These are phyloP conservation scores for Hippocampus barbouri DNA, from an alignment of 2,113 vertebrate genomes.

Conservation along the genomic window DNA sequence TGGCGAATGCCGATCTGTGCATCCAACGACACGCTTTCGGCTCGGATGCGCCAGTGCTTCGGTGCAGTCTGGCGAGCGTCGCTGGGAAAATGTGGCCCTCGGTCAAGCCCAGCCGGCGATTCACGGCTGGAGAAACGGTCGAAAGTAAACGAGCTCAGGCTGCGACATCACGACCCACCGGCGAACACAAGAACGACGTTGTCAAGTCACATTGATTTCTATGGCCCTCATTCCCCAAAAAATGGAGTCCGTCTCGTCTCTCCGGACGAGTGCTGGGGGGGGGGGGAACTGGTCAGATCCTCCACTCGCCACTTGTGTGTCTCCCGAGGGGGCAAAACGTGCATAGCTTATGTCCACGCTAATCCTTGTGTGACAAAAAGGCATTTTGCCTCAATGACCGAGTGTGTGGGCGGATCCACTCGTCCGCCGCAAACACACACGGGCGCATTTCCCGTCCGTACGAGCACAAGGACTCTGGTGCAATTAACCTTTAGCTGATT, in stretches of 20 bases:
- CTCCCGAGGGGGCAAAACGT: slow-evolving; percentile 61
- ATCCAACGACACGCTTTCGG: background rate
- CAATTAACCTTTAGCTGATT: slow-evolving; percentile 72
- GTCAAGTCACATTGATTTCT: too few species aligned
- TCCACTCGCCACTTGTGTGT: slow-evolving; percentile 63
- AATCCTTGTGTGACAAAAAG: slow-evolving; percentile 63
- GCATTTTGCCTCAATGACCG: slow-evolving; percentile 60
- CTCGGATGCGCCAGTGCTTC: too few species aligned
- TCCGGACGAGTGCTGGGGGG: background rate
- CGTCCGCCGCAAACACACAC: slow-evolving; percentile 31
- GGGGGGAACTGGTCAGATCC: slow-evolving; percentile 46
- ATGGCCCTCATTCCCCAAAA: slow-evolving; percentile 25
- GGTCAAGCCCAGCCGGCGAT: background rate
- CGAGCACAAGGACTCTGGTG: slow-evolving; percentile 62
- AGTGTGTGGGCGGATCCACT: slow-evolving; percentile 57
- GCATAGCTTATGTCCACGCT: slow-evolving; percentile 67
- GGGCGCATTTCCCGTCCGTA: slow-evolving; percentile 40
- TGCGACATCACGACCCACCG: too few species aligned
- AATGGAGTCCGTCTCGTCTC: slow-evolving; percentile 18
- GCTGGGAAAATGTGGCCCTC: background rate
- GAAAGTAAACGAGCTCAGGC: too few species aligned
- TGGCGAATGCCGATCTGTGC: background rate
- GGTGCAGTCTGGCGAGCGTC: too few species aligned
- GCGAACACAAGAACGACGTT: too few species aligned
- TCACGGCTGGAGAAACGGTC: background rate